Conservation (phyloP, 2,888 invertebrate genomes). For the Biston stratarius region DNA sequence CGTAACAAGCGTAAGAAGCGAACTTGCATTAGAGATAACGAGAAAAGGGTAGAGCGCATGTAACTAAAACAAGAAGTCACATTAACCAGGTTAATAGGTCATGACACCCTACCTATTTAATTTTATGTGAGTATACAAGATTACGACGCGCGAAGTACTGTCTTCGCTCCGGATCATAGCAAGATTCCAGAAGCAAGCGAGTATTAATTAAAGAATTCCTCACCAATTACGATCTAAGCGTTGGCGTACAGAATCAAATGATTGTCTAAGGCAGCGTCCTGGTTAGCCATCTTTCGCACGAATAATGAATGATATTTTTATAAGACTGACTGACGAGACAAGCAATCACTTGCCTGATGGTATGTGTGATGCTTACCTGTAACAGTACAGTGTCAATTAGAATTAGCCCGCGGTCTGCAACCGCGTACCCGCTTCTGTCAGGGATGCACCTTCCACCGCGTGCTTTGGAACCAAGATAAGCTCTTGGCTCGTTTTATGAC, state of each 20-base stretch:
- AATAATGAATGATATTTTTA: not conserved
- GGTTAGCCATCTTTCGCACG: not conserved
- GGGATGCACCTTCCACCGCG: too few relatives aligned
- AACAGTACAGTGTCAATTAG: too few relatives aligned
- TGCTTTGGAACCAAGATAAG: too few relatives aligned
- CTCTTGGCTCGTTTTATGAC: too few relatives aligned
- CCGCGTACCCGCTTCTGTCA: too few relatives aligned
- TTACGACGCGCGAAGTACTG: not conserved
- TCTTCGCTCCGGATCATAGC: not conserved
- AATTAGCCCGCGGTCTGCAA: too few relatives aligned
- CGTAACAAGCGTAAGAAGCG: too few relatives aligned
- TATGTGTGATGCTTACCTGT: too few relatives aligned
- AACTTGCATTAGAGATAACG: too few relatives aligned
- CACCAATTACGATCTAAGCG: constrained; percentile 14
- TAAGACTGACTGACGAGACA: too few relatives aligned
- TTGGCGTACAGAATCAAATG: not conserved
- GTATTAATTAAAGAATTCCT: constrained; percentile 24
- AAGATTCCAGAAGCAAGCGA: constrained; percentile 9
- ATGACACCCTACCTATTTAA: not conserved
- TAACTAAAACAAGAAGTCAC: not conserved
- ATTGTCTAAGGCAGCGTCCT: not conserved
- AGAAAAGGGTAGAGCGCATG: not conserved
- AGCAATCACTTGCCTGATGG: too few relatives aligned
- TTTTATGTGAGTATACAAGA: not conserved
- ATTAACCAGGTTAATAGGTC: not conserved